Evolutionary conservation across 2,797 vertebrate genomes (phyloP).

Genomic region (Melanogrammus aeglefinus): DNA sequence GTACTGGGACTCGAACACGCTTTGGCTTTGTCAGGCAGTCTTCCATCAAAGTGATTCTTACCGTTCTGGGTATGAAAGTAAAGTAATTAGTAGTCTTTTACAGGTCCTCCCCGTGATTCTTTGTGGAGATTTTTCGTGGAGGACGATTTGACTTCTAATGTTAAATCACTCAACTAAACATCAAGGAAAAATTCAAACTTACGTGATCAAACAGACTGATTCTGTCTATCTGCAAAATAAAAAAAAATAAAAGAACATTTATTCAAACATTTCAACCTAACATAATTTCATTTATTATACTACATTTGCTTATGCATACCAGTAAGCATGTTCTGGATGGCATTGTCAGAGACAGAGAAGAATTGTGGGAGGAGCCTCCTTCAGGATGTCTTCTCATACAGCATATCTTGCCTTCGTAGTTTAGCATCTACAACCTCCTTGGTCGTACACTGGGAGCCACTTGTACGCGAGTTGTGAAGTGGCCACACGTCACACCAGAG

Average conservation of each 20-base stretch:
- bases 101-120: neutral
- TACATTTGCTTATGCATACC: neutral
- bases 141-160: constrained; percentile 12
- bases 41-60: constrained; percentile 78
- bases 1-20: constrained; percentile 79
- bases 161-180: constrained; percentile 10
- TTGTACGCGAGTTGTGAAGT: too few species aligned
- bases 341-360: constrained; percentile 9
- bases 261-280: neutral
- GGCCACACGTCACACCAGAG: too few species aligned
- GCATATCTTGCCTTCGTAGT: constrained; percentile 87
- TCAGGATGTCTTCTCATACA: too few species aligned
- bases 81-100: neutral
- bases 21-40: constrained; percentile 81
- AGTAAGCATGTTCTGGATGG: neutral
- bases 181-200: constrained; percentile 50
- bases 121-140: neutral
- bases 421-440: constrained; percentile 75
- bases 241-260: neutral
- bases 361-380: constrained; percentile 57
- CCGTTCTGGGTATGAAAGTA: constrained; percentile 53
- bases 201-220: constrained; percentile 88
- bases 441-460: too few species aligned
- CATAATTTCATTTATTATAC: neutral
- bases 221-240: constrained; percentile 75